Evolutionary conservation across 2,113 vertebrate genomes (phyloP), one percentile per base, ranked within the genome.

Genomic region (Scortum barcoo): DNA sequence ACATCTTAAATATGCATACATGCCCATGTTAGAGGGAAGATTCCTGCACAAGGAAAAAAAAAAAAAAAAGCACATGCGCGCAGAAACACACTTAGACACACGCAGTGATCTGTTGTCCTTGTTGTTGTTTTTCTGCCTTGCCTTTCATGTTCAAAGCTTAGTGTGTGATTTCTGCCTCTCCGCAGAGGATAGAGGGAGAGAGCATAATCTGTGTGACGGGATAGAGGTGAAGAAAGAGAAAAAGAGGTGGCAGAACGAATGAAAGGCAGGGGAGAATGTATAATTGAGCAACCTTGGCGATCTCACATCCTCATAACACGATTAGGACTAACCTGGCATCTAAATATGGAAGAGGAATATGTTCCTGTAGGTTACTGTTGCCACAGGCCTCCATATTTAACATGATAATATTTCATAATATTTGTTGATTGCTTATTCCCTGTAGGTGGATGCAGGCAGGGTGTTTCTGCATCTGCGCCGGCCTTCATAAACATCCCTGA

Each of bases 121-220:
- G 92, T 94, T 91, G 89, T 92, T 94, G 85, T 93, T 92, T 91
- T 91, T 90, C 84, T 78, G 80, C 81, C 72, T 81, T 79, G 81
- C 76, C 85, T 94, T 94, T 94, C 90, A 93, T 93, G 93, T 94
- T 94, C 90, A 93, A 93, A 94, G 92, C 91, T 89, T 82, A 86
- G 86, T 76, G 83, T 83, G 70, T 83, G 88, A 92, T 89, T 90
- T 57, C 86, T 87, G 73, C 79, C 74, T 87, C 81, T 88, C 84
- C 72, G 26, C 89, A 20, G 88, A 80, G 91, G 87, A 90, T 80
- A 81, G 85, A 87, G 79, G 63, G 84, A 90, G 79, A 67, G 87
- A 87, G 86, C 63, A 78, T 92, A 91, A 93, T 94, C 91, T 91
- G 86, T 90, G 87, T 93, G 91, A 91, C 88, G 70, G 83, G 75